phyloP scores from a whole-genome alignment of 2,888 invertebrate species.

The Tinea pellionella region DNA sequence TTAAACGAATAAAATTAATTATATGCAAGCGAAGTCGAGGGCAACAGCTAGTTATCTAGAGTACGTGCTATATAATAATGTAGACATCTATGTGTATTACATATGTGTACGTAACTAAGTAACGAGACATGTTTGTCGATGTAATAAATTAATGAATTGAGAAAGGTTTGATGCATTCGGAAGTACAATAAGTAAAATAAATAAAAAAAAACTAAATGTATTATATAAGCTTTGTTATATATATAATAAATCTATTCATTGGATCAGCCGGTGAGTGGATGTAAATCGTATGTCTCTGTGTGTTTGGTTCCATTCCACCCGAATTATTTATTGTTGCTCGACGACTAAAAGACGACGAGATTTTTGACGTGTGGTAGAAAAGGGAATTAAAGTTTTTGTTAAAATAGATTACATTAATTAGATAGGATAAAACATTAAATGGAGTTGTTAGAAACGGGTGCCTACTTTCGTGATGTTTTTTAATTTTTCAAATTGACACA shows the following conservation, averaged over 20 bases:
- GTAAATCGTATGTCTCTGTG: constrained; percentile 30
- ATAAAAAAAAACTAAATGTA: too few relatives aligned
- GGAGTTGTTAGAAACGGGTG: too few relatives aligned
- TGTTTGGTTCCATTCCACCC: constrained; percentile 29
- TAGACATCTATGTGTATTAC: background rate
- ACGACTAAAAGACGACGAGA: too few relatives aligned
- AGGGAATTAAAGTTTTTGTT: too few relatives aligned
- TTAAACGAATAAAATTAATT: too few relatives aligned
- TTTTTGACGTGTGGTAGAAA: too few relatives aligned
- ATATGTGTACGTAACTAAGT: background rate
- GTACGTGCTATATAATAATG: background rate
- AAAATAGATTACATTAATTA: too few relatives aligned
- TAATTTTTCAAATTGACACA: too few relatives aligned
- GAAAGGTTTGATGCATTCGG: background rate
- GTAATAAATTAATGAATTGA: background rate
- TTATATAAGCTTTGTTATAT: constrained; percentile 37
- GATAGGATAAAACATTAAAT: too few relatives aligned
- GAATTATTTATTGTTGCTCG: background rate
- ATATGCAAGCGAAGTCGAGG: too few relatives aligned
- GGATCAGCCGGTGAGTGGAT: constrained; percentile 43
- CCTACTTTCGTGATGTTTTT: too few relatives aligned
- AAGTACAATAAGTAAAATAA: constrained; percentile 12
- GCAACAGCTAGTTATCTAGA: background rate
- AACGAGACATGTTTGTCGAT: background rate
- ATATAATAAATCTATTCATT: constrained; percentile 33